Evolutionary conservation across 1,140 invertebrate species (phyloP), one percentile per base, ranked within the genome.

Genomic region (Cotesia glomerata): DNA sequence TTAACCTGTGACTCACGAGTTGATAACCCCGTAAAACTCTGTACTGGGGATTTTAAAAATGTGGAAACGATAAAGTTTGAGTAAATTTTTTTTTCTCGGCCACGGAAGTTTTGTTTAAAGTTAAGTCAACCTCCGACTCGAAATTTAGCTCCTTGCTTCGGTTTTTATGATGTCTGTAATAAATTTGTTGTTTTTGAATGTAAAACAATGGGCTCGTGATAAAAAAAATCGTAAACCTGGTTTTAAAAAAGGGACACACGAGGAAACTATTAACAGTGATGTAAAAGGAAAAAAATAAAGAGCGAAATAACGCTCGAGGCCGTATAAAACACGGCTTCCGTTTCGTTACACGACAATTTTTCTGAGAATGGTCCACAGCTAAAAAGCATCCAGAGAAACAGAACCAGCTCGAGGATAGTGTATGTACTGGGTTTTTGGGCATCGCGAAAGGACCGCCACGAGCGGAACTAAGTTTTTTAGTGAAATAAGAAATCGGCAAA

Each of bases 301-400:
- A 65, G 34, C 14, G 35, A 39, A 14, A 34, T 32, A 65, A 66
- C 14, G 70, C 16, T 26, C 56, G 39, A 61, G 39, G 64, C 61
- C 34, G 26, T 59, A 67, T 72, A 66, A 59, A 67, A 67, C 39
- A 45, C 52, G 39, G 71, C 71, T 72, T 54, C 64, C 63, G 71
- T 72, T 72, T 72, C 64, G 71, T 72, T 67, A 72, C 64, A 32
- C 64, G 36, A 32, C 39, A 16, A 67, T 52, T 67, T 67, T 67
- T 67, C 65, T 67, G 7, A 67, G 65, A 67, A 67, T 34, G 14
- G 58, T 36, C 13, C 35, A 64, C 26, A 35, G 35, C n/a, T 56
- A 56, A 56, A 56, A 18, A 56, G 52, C n/a, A 56, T 18, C 16
- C 16, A n/a, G n/a, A 16, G n/a, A 13, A 35, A 64, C 62, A 26